phyloP scores from a whole-genome alignment of 2,113 vertebrate species.

The Hiodon alosoides region DNA sequence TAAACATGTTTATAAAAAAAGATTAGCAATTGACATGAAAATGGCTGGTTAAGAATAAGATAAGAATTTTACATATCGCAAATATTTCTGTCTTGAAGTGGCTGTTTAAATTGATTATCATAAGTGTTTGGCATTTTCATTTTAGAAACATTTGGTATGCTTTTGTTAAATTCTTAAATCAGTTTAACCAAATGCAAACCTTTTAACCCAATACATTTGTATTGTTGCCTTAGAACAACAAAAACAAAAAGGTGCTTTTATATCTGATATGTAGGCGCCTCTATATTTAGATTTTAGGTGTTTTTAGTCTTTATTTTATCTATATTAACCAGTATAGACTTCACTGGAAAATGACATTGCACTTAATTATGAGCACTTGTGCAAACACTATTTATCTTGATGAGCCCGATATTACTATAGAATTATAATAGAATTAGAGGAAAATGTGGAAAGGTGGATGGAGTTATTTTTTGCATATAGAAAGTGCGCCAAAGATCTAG shows the following conservation, averaged over 20 bases:
- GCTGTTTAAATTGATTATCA: no score
- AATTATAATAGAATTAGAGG: background rate
- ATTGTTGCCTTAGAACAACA: no score
- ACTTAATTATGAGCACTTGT: constrained; percentile 7
- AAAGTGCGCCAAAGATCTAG: no score
- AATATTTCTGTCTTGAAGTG: no score
- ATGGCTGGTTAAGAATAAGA: no score
- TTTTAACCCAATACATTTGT: background rate
- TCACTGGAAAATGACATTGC: constrained; percentile 7
- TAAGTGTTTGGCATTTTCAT: constrained; percentile 7
- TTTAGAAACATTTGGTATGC: constrained; percentile 4
- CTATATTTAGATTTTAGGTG: background rate
- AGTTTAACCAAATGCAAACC: background rate
- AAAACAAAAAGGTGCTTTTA: no score
- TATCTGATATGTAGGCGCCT: background rate
- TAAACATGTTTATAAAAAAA: no score
- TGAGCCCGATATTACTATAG: background rate
- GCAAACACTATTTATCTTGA: constrained; percentile 8
- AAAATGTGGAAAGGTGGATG: background rate
- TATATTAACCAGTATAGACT: background rate
- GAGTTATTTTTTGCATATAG: background rate
- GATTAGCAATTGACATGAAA: no score
- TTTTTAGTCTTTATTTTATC: constrained; percentile 2
- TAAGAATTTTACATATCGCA: no score
- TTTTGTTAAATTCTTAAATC: constrained; percentile 4